Evolutionary conservation across 2,113 vertebrate species (phyloP).

Genomic region (Rattus norvegicus): DNA sequence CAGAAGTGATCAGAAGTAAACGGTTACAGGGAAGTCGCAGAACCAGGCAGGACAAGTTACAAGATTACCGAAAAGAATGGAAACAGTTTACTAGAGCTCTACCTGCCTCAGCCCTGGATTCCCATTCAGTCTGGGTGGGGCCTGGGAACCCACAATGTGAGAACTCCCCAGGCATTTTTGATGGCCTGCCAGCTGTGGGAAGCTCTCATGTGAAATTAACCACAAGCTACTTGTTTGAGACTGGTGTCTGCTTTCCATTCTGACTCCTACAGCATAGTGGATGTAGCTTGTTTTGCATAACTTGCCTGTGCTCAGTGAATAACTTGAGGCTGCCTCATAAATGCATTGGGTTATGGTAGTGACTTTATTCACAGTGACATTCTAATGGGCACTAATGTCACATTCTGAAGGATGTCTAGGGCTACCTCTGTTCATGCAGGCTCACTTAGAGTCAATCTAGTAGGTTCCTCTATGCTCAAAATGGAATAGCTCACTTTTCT

Average conservation of each 20-base stretch:
- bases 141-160: slow-evolving; percentile 17
- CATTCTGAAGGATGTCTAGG: slow-evolving; percentile 34
- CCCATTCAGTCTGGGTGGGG: not conserved
- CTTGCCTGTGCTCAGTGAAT: slow-evolving; percentile 50
- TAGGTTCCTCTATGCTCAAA: slow-evolving; percentile 26
- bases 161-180: slow-evolving; percentile 19
- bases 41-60: not conserved
- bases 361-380: slow-evolving; percentile 20
- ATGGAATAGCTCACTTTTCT: not conserved
- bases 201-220: slow-evolving; percentile 37
- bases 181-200: not conserved
- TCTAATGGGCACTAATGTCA: not conserved
- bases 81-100: slow-evolving; percentile 18
- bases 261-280: slow-evolving; percentile 28
- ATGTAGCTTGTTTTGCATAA: not conserved
- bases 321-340: slow-evolving; percentile 38
- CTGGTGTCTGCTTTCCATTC: slow-evolving; percentile 29
- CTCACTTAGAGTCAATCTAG: slow-evolving; percentile 15
- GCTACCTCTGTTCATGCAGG: not conserved
- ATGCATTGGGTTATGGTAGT: not conserved
- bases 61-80: slow-evolving; percentile 30
- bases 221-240: slow-evolving; percentile 23
- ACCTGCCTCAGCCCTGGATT: not conserved
- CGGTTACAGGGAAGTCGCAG: not conserved
- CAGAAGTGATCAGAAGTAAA: slow-evolving; percentile 2